Percentiles rank a stretch among this genome's conserved stretches.
These are phyloP conservation scores for Benthosema pterotum DNA, from an alignment of 2,797 vertebrate species.

Conservation along the genomic window DNA sequence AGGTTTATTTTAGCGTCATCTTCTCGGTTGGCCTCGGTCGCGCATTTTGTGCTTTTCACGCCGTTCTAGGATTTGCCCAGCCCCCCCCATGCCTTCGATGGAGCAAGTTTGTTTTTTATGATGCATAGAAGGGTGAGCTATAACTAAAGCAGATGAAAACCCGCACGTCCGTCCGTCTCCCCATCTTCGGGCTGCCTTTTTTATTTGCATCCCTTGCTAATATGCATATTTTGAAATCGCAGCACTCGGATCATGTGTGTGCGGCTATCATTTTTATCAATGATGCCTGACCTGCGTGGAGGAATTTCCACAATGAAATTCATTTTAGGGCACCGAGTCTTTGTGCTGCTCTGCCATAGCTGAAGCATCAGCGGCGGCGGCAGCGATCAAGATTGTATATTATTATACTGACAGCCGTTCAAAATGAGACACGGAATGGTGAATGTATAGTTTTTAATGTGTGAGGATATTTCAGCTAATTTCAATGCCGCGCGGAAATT, in stretches of 20 bases:
- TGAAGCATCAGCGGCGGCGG: conserved; percentile 57
- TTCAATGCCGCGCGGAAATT: conserved; percentile 71
- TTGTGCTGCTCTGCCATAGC: conserved; percentile 81
- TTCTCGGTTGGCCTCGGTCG: not conserved
- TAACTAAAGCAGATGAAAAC: conserved; percentile 66
- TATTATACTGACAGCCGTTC: conserved; percentile 57
- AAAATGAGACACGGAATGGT: conserved; percentile 69
- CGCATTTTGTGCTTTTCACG: conserved; percentile 27
- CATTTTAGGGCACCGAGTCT: conserved; percentile 76
- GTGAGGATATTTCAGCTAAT: conserved; percentile 45
- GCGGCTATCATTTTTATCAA: conserved; percentile 41
- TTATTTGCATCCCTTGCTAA: conserved; percentile 9
- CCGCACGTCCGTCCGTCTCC: conserved; percentile 58
- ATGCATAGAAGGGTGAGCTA: conserved; percentile 63
- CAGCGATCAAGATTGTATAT: conserved; percentile 48
- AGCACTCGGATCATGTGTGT: conserved; percentile 51
- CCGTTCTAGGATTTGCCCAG: conserved; percentile 33
- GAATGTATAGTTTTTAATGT: conserved; percentile 47
- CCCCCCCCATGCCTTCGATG: conserved; percentile 65
- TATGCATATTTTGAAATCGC: conserved; percentile 47
- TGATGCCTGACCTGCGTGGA: conserved; percentile 64
- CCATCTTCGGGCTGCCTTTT: conserved; percentile 31
- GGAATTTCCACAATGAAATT: conserved; percentile 76
- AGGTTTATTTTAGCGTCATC: conserved; percentile 20
- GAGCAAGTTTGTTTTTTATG: conserved; percentile 75